phyloP scores from a whole-genome alignment of 2,797 vertebrate species.

The Mus caroli region DNA sequence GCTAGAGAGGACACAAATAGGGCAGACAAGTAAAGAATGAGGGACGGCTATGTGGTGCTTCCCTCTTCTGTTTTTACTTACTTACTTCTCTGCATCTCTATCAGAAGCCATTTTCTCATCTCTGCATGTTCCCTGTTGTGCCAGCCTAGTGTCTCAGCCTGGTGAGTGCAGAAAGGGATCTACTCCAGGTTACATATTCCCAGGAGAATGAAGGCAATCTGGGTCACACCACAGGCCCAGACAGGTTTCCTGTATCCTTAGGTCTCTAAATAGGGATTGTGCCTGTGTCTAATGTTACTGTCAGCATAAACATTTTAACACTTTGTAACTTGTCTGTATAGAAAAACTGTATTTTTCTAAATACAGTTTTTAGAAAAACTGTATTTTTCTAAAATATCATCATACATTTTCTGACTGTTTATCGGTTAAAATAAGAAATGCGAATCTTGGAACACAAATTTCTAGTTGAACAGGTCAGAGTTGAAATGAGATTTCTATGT shows the following conservation, averaged over 20 bases:
- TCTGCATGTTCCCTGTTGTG: background rate
- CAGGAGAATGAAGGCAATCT: background rate
- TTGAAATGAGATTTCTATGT: conserved; percentile 38
- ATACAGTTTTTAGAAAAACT: too few species aligned
- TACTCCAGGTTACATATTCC: background rate
- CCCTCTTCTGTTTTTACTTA: background rate
- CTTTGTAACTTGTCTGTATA: background rate
- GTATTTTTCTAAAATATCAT: conserved; percentile 53
- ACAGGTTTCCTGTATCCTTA: background rate
- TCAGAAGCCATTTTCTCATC: background rate
- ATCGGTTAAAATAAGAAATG: conserved; percentile 42
- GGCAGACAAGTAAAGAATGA: conserved; percentile 9
- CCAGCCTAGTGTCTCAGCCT: background rate
- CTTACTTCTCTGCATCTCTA: background rate
- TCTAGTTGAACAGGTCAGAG: background rate
- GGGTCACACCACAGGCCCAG: background rate
- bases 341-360: conserved; percentile 59
- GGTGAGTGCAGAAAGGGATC: background rate
- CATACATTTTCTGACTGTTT: conserved; percentile 19
- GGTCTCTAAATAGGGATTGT: background rate
- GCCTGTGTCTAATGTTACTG: background rate
- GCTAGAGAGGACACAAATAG: conserved; percentile 9
- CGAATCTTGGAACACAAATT: background rate
- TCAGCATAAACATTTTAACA: conserved; percentile 42
- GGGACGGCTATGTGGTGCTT: background rate